These are phyloP conservation scores for Caranx melampygus DNA, from an alignment of 2,113 vertebrate genomes.

Conservation along the genomic window DNA sequence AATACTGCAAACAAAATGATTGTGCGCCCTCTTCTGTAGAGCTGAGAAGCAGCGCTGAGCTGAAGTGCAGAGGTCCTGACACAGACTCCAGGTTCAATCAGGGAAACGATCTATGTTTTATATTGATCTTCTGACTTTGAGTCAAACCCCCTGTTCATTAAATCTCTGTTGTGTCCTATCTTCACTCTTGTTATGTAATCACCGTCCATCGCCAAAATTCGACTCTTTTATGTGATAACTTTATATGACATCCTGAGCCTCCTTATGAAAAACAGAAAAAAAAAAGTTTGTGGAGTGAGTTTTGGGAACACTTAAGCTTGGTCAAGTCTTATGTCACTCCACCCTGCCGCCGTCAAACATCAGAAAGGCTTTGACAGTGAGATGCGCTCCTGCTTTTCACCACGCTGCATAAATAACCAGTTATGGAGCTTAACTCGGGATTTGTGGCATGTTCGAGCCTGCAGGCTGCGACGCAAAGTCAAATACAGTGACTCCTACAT, in stretches of 20 bases:
- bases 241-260: conserved; percentile 16
- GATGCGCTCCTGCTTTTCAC: conserved; percentile 29
- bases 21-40: conserved; percentile 72
- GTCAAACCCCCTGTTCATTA: background rate
- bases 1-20: background rate
- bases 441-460: conserved; percentile 15
- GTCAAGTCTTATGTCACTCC: conserved; percentile 49
- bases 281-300: conserved; percentile 22
- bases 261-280: background rate
- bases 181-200: conserved; percentile 9
- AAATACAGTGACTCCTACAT: background rate
- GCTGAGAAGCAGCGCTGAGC: background rate
- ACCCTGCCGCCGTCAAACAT: conserved; percentile 51
- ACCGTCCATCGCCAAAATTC: background rate
- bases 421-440: conserved; percentile 11
- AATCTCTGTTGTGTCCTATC: background rate
- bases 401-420: conserved; percentile 3
- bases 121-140: too few species aligned
- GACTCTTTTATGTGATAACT: background rate
- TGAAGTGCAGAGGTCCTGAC: background rate
- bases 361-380: conserved; percentile 50
- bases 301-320: conserved; percentile 27
- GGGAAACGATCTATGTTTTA: background rate
- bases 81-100: background rate
- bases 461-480: conserved; percentile 10